Evolutionary conservation across 2,113 vertebrate genomes (phyloP), one percentile per base, ranked within the genome.

Genomic region (Microtus montanus): DNA sequence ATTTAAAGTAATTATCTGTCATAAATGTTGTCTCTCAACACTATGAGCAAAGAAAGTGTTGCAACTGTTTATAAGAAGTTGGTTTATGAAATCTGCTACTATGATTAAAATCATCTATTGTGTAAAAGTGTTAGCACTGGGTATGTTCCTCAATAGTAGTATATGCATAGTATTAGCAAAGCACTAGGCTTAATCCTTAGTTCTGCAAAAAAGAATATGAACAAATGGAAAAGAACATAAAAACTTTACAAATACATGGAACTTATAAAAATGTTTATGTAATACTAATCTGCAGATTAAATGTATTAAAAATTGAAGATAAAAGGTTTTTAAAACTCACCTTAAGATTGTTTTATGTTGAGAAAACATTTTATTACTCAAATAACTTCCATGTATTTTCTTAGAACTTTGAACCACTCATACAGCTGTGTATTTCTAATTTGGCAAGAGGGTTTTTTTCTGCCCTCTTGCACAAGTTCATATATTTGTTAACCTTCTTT

Each of bases 311-410:
- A 54, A 54, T 54, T 54, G 5, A 58, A 58, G 4, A 58, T 19
- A 58, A 58, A 17, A 19, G 0, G 54, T 54, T 54, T 54, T 54
- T 54, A 54, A 54, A 54, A 54, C 54, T 54, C 54, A 54, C 4
- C 54, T 54, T 54, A 38, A 91, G 84, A 84, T 64, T 66, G 22
- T 83, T 66, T 92, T 63, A 30, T 87, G 7, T 28, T 68, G 20
- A 94, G 58, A 87, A 89, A 82, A 74, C 30, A 11, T 61, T 86
- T 70, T 92, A 70, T 91, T 92, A 86, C 92, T 20, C 10, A 58
- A 78, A 85, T 86, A 64, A 26, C 7, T 70, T 87, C 14, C 9
- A 73, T 92, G 86, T 70, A 82, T 89, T 20, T 96, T 54, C 5
- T 61, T 84, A 61, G 30, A 85, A 4, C 3, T 85, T 95, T 82